Conservation (phyloP, 1,140 invertebrate genomes). For the Tachypleus tridentatus region DNA sequence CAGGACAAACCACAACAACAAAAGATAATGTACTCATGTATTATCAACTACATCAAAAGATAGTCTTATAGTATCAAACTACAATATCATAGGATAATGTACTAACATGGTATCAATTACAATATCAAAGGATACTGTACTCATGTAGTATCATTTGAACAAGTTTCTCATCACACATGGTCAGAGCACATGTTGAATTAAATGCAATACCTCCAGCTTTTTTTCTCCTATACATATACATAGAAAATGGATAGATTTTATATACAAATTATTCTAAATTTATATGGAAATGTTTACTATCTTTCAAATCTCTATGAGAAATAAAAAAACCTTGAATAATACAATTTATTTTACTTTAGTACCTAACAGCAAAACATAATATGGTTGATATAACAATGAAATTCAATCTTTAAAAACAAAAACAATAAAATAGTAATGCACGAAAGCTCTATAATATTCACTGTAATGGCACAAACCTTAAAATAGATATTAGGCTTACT, state of each 20-base stretch:
- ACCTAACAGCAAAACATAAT: too few relatives aligned
- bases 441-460: constrained; percentile 3
- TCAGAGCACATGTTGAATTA: constrained; percentile 87
- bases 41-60: constrained; percentile 2
- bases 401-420: too few relatives aligned
- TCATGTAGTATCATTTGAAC: constrained; percentile 97
- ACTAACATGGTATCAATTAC: constrained; percentile 45
- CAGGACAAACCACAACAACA: neutral
- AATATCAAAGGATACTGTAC: constrained; percentile 51
- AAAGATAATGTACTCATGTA: neutral
- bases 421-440: too few relatives aligned
- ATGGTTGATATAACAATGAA: too few relatives aligned
- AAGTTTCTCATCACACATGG: constrained; percentile 92
- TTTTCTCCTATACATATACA: constrained; percentile 50
- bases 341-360: too few relatives aligned
- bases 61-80: constrained; percentile 79
- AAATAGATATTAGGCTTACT: constrained; percentile 94
- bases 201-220: constrained; percentile 98
- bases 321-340: neutral
- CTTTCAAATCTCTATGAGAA: neutral
- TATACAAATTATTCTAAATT: too few relatives aligned
- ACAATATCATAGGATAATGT: too few relatives aligned
- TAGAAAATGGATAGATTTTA: too few relatives aligned
- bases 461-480: constrained; percentile 48
- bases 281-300: too few relatives aligned